Conservation (phyloP, 2,113 vertebrate species). For the Brienomyrus brachyistius region DNA sequence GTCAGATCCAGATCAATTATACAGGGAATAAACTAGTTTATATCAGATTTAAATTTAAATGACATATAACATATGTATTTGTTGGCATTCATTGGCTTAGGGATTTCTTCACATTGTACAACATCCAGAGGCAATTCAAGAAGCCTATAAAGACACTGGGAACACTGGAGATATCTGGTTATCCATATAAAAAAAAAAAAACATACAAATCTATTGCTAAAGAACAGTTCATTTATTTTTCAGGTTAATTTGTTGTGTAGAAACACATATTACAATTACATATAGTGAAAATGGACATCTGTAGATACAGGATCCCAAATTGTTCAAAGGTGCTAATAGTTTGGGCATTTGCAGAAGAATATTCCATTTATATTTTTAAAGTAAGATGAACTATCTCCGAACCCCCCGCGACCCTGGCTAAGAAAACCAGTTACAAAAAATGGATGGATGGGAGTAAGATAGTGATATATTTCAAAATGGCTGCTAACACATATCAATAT, state of each 20-base stretch:
- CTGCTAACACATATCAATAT: background rate
- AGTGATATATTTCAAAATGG: too few species aligned
- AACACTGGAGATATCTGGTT: background rate
- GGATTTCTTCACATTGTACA: background rate
- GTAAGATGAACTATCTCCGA: background rate
- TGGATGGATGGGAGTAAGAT: background rate
- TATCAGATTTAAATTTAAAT: background rate
- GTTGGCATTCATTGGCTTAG: background rate
- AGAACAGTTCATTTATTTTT: background rate
- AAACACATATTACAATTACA: background rate
- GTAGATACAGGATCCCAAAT: background rate
- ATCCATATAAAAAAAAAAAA: background rate
- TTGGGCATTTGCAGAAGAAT: background rate
- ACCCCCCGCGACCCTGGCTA: background rate
- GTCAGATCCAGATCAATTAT: background rate
- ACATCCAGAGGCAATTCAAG: background rate
- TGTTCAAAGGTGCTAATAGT: background rate
- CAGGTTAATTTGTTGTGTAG: background rate
- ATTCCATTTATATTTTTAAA: background rate
- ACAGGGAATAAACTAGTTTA: background rate
- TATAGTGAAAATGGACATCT: background rate
- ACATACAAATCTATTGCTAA: background rate
- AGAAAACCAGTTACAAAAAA: background rate
- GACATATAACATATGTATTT: background rate
- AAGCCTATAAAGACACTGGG: background rate